Base-by-base conservation (phyloP, 2,113 vertebrate species). In the Pollimyrus isidori region DNA sequence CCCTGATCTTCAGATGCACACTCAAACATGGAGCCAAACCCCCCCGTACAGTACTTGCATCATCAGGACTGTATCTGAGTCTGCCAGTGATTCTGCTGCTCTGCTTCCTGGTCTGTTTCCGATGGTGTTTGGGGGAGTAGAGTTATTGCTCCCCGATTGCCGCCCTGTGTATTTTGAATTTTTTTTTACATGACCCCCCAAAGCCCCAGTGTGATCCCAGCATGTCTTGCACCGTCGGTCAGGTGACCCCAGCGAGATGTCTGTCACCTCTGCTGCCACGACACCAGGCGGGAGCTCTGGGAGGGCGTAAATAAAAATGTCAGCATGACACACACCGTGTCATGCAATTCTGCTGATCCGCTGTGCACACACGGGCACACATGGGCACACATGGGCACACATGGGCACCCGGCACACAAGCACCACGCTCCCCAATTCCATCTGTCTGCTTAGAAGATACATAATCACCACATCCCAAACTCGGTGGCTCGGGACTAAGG, bases 381-480 rank as follows among this genome's bases (percentile, higher is more conserved):
- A 88, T 89, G 45, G 5, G 45, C 82, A 92, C 93, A 92, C 90
- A 35, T 1, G 92, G 42, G 42, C 87, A 89, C 82, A 92, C 93
- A 92, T 90, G 92, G 91, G 92, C 90, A 49, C 90, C 93, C 91
- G 88, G 91, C 94, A 95, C 94, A 94, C 93, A 94, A 93, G 92
- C 94, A 91, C 94, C 95, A 94, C 91, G 95, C 94, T 95, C 90
- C 88, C 91, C 94, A 95, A 95, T 94, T 95, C 95, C 93, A 95
- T 95, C 94, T 95, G 95, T 95, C 95, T 94, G 95, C 94, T 95
- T 95, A 95, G 95, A 95, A 94, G 94, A 95, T 94, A 94, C 92
- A 93, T 95, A 94, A 96, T 96, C 94, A 95, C 94, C 94, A 93
- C 91, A 92, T 62, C 90, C 91, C 93, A 95, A 93, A 52, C 88